Percentiles rank a stretch among this genome's conserved stretches.
phyloP scores from a whole-genome alignment of 2,113 vertebrate genomes.

The Todiramphus saurophagus region DNA sequence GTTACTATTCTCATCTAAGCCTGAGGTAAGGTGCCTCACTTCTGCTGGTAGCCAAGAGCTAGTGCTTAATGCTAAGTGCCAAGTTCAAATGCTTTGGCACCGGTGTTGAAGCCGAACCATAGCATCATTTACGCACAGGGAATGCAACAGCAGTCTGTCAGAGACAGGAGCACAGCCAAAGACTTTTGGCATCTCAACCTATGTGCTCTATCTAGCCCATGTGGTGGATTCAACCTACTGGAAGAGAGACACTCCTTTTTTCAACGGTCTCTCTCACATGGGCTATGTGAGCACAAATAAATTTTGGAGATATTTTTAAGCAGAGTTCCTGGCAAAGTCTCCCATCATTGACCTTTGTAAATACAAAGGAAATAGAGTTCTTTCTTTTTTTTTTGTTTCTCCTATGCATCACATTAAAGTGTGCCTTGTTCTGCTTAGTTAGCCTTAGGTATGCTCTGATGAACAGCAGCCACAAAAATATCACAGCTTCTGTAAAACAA shows the following conservation, averaged over 20 bases:
- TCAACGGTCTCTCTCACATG: neutral
- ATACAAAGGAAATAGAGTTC: neutral
- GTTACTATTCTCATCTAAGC: neutral
- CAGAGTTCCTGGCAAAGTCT: neutral
- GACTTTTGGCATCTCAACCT: neutral
- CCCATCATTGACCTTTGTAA: neutral
- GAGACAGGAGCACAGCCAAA: neutral
- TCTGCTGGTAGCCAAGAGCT: neutral
- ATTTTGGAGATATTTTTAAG: neutral
- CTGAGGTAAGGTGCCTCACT: neutral
- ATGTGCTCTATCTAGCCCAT: fast-evolving
- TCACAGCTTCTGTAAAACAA: neutral
- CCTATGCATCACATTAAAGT: neutral
- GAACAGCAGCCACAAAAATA: neutral
- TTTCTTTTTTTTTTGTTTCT: neutral
- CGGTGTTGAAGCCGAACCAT: neutral
- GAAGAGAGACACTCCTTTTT: neutral
- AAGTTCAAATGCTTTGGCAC: neutral
- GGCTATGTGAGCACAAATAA: neutral
- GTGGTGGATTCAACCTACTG: neutral
- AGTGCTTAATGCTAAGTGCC: neutral
- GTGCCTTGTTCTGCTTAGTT: neutral
- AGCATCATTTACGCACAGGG: neutral
- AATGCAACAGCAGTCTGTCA: fast-evolving
- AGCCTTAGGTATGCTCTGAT: neutral